A percentile compares a stretch with the other conserved stretches of the same genome.
Evolutionary conservation across 2,113 vertebrate genomes (phyloP).

Genomic region (Pao palembangensis): DNA sequence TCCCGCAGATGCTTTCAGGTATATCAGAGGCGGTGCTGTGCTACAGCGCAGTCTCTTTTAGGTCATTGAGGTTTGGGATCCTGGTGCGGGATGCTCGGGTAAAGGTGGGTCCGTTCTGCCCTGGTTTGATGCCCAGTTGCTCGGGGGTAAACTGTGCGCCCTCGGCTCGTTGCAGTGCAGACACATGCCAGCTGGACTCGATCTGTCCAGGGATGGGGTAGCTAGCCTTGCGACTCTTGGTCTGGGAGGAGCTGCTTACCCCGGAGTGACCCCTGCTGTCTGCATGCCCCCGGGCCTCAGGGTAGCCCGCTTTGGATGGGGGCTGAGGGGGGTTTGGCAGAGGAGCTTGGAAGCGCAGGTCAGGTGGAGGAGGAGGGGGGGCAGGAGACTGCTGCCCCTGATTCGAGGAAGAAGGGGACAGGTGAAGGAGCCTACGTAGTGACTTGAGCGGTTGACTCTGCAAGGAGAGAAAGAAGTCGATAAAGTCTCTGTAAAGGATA

Average conservation of each 20-base stretch:
- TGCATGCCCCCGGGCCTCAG: conserved; percentile 61
- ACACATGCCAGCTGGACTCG: conserved; percentile 91
- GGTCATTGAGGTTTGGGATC: conserved; percentile 97
- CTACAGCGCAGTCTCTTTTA: conserved; percentile 98
- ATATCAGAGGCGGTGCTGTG: conserved; percentile 30
- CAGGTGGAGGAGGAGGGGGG: conserved; percentile 77
- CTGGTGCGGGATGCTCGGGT: conserved; percentile 85
- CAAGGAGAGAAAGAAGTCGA: conserved; percentile 14
- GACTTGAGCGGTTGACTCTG: conserved; percentile 97
- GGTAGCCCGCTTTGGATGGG: conserved; percentile 81
- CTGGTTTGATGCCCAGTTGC: conserved; percentile 89
- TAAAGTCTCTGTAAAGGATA: neutral
- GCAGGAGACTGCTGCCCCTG: conserved; percentile 77
- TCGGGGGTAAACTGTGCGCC: conserved; percentile 86
- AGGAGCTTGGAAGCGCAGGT: conserved; percentile 89
- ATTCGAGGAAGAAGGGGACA: conserved; percentile 85
- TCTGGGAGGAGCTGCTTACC: conserved; percentile 75
- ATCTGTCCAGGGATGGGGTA: conserved; percentile 91
- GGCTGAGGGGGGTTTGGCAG: conserved; percentile 77
- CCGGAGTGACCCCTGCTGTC: conserved; percentile 72
- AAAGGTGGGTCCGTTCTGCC: conserved; percentile 93
- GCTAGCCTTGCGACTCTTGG: conserved; percentile 82
- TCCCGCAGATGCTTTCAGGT: conserved; percentile 31
- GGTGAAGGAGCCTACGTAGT: conserved; percentile 91
- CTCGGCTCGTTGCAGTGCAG: conserved; percentile 83